These are phyloP conservation scores for Diceros bicornis DNA, from an alignment of 2,797 vertebrate genomes.

Conservation along the genomic window DNA sequence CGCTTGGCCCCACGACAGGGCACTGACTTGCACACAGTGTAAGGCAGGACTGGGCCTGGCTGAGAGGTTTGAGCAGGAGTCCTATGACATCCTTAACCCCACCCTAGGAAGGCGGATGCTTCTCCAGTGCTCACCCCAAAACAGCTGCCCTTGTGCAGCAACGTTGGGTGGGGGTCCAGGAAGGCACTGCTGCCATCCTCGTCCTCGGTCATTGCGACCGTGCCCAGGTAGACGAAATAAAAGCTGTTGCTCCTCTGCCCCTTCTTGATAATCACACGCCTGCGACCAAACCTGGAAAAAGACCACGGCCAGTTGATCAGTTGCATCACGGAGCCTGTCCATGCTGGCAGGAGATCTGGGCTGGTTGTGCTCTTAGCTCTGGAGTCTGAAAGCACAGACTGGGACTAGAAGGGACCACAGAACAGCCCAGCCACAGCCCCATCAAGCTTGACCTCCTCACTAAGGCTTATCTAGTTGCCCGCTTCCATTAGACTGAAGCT, in stretches of 20 bases:
- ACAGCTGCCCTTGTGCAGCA: slow-evolving; percentile 80
- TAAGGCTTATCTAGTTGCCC: not conserved
- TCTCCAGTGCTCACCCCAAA: slow-evolving; percentile 80
- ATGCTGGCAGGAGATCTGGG: not conserved
- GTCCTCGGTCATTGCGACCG: slow-evolving; percentile 83
- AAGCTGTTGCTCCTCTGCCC: slow-evolving; percentile 86
- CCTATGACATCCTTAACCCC: not conserved
- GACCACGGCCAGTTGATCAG: not conserved
- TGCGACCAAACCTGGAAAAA: slow-evolving; percentile 85
- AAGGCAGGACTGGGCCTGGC: not conserved
- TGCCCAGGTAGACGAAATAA: slow-evolving; percentile 87
- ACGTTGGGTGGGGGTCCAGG: slow-evolving; percentile 71
- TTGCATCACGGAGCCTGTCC: not conserved
- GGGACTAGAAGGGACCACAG: not conserved
- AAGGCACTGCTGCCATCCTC: slow-evolving; percentile 87
- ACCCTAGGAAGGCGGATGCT: not conserved
- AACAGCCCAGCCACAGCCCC: not conserved
- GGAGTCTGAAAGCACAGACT: not conserved
- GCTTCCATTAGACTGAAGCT: not conserved
- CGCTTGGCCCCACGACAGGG: not conserved
- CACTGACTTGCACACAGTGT: not conserved
- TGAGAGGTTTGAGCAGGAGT: not conserved
- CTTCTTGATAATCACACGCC: slow-evolving; percentile 86
- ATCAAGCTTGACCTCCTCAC: not conserved
- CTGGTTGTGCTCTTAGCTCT: not conserved